phyloP scores from a whole-genome alignment of 2,888 invertebrate species.

The Oscheius myriophilus region DNA sequence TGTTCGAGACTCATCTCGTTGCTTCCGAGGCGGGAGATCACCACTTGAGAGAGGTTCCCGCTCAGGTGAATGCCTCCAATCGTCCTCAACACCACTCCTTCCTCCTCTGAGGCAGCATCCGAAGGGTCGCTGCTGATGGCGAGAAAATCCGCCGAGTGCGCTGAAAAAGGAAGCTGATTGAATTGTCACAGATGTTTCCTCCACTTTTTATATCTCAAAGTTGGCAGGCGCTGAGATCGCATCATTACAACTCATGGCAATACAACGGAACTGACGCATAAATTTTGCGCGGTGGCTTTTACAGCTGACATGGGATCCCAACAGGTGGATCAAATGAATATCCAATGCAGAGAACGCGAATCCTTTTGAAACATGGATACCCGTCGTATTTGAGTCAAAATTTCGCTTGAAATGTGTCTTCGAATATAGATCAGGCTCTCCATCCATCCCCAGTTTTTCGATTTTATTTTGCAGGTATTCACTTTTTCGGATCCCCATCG shows the following conservation, averaged over 20 bases:
- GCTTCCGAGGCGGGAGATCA: conserved; percentile 34
- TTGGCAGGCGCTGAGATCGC: not conserved
- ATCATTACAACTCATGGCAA: not conserved
- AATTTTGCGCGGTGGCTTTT: no score
- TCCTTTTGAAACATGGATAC: no score
- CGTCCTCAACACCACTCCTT: conserved; percentile 1
- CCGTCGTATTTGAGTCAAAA: no score
- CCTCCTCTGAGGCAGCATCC: conserved; percentile 10
- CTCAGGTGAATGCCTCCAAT: conserved; percentile 1
- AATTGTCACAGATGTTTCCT: no score
- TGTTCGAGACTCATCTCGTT: conserved; percentile 49
- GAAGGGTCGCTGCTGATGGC: conserved; percentile 19
- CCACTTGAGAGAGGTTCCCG: conserved; percentile 38
- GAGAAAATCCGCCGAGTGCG: conserved; percentile 13
- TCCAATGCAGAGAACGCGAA: not conserved
- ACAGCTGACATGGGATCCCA: no score
- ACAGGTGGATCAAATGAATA: not conserved
- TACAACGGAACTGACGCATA: no score
- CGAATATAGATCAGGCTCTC: no score
- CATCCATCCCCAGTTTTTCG: no score
- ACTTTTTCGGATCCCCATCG: no score
- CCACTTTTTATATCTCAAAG: not conserved
- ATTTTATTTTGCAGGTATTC: no score
- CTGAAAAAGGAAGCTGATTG: conserved; percentile 16
- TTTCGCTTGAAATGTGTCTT: no score